Evolutionary conservation across 2,797 vertebrate species (phyloP).

Genomic region (Gephyroberyx darwinii): DNA sequence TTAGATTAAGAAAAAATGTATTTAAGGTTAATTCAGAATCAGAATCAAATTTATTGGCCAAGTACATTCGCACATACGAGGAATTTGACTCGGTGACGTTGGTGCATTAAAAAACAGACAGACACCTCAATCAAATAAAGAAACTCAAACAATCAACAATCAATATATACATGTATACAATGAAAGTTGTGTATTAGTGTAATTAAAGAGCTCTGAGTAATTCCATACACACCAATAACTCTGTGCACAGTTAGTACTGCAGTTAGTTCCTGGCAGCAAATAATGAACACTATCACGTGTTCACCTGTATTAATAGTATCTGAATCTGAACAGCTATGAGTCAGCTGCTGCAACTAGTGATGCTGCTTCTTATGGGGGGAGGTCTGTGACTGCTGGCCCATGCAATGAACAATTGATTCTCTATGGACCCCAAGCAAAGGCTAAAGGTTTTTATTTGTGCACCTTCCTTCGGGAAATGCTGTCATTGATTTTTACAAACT

Average conservation of each 20-base stretch:
- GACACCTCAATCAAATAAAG: too few species aligned
- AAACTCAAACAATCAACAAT: too few species aligned
- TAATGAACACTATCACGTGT: too few species aligned
- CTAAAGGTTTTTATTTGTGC: constrained; percentile 69
- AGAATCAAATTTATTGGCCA: too few species aligned
- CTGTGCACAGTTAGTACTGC: not conserved
- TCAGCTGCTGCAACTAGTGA: constrained; percentile 15
- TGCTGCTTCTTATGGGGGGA: constrained; percentile 45
- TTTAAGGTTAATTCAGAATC: too few species aligned
- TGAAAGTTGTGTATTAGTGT: not conserved
- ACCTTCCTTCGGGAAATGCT: constrained; percentile 55
- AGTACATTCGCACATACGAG: too few species aligned
- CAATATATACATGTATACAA: too few species aligned
- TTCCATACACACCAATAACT: not conserved
- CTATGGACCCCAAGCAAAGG: constrained; percentile 46
- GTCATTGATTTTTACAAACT: constrained; percentile 66
- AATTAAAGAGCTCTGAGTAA: not conserved
- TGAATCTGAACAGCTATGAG: constrained; percentile 40
- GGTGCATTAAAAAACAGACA: too few species aligned
- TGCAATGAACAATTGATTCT: constrained; percentile 78
- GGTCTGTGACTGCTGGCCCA: constrained; percentile 53
- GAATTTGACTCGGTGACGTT: too few species aligned
- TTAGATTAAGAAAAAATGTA: not conserved
- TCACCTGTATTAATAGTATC: not conserved
- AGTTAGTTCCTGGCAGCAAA: constrained; percentile 1